Conservation (phyloP, 1,140 invertebrate genomes). For the Drosophila tristis region DNA sequence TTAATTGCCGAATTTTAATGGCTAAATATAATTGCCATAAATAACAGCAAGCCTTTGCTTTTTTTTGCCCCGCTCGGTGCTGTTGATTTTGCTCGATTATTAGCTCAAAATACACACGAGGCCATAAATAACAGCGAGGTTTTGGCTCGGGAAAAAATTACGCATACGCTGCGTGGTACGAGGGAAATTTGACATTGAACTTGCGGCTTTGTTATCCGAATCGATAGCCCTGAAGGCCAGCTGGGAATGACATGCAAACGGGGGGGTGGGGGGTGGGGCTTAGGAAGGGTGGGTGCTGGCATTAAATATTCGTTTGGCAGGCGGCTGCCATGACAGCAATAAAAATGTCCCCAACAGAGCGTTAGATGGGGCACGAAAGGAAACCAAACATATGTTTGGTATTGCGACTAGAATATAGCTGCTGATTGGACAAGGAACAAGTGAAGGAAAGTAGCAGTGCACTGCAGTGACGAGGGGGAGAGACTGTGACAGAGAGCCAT, state of each 20-base stretch:
- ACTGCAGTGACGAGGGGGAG: too few species aligned
- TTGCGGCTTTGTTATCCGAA: slow-evolving; percentile 26
- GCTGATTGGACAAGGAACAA: too few species aligned
- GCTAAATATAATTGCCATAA: slow-evolving; percentile 53
- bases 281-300: slow-evolving; percentile 1
- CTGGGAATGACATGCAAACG: slow-evolving; percentile 13
- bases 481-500: too few species aligned
- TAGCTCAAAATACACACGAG: slow-evolving; percentile 39
- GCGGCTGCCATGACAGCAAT: slow-evolving; percentile 63
- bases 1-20: slow-evolving; percentile 40
- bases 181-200: slow-evolving; percentile 67
- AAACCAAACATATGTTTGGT: too few species aligned
- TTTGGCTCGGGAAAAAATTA: slow-evolving; percentile 35
- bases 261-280: neutral
- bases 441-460: too few species aligned
- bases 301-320: slow-evolving; percentile 75
- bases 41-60: slow-evolving; percentile 54
- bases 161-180: slow-evolving; percentile 60
- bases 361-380: too few species aligned
- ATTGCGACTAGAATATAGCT: too few species aligned
- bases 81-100: slow-evolving; percentile 62
- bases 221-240: slow-evolving; percentile 62
- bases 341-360: slow-evolving; percentile 58
- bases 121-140: slow-evolving; percentile 58
- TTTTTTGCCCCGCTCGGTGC: neutral